Evolutionary conservation across 2,113 vertebrate species (phyloP).

Genomic region (Cyphomyrus plagiostoma): DNA sequence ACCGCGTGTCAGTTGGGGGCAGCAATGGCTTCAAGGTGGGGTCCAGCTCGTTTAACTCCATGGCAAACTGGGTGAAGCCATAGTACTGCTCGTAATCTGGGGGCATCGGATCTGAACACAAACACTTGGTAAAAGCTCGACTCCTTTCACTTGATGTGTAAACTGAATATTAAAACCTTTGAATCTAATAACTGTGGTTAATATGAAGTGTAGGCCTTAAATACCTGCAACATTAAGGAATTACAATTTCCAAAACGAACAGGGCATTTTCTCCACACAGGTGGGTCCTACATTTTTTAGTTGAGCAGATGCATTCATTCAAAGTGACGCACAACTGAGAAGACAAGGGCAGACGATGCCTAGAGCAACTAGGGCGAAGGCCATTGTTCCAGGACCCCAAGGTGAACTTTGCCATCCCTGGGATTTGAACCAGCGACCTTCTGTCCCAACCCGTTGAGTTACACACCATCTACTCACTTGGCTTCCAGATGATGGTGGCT

Average conservation of each 20-base stretch:
- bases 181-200: background rate
- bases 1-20: conserved; percentile 85
- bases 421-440: background rate
- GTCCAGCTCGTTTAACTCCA: conserved; percentile 88
- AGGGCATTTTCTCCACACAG: background rate
- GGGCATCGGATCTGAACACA: conserved; percentile 75
- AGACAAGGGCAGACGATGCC: background rate
- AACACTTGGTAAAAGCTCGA: background rate
- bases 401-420: background rate
- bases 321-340: background rate
- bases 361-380: background rate
- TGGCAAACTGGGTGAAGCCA: conserved; percentile 90
- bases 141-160: background rate
- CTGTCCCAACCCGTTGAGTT: background rate
- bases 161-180: background rate
- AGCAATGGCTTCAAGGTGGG: conserved; percentile 63
- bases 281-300: background rate
- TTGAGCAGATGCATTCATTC: background rate
- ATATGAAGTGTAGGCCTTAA: background rate
- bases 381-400: background rate
- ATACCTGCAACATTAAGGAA: background rate
- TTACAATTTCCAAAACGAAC: too few species aligned
- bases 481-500: conserved; percentile 86
- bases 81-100: conserved; percentile 82
- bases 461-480: conserved; percentile 63